Conservation (phyloP, 2,113 vertebrate species). For the Esox niger region DNA sequence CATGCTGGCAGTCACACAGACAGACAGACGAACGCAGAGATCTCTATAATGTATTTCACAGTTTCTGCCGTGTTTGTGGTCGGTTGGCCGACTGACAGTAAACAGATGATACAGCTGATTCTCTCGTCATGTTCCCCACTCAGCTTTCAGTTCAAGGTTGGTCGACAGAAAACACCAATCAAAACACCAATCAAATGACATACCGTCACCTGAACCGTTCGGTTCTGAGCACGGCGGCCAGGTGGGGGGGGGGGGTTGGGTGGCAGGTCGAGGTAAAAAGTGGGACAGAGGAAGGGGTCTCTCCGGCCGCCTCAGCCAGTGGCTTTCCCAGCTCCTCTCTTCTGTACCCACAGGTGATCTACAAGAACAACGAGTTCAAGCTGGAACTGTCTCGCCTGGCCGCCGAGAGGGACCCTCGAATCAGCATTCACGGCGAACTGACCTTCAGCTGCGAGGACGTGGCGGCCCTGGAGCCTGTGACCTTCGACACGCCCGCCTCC, state of each 20-base stretch:
- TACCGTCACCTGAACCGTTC: slow-evolving; percentile 19
- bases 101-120: no score
- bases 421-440: slow-evolving; percentile 88
- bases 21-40: background rate
- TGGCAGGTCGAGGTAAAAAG: background rate
- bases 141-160: no score
- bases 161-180: no score
- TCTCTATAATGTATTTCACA: background rate
- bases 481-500: slow-evolving; percentile 81
- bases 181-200: no score
- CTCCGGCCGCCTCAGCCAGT: slow-evolving; percentile 15
- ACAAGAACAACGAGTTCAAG: slow-evolving; percentile 95
- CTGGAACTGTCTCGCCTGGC: slow-evolving; percentile 90
- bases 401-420: slow-evolving; percentile 82
- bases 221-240: slow-evolving; percentile 45
- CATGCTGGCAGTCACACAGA: no score
- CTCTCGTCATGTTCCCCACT: no score
- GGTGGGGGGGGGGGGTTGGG: no score
- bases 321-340: background rate
- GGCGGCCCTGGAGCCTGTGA: slow-evolving; percentile 86
- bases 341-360: slow-evolving; percentile 88
- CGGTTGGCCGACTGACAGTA: no score
- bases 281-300: slow-evolving; percentile 26
- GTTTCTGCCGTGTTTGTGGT: no score
- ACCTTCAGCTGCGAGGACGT: slow-evolving; percentile 88